Percentiles rank a stretch among this genome's conserved stretches.
Conservation (phyloP, 2,113 vertebrate species). For the Trachemys scripta region DNA sequence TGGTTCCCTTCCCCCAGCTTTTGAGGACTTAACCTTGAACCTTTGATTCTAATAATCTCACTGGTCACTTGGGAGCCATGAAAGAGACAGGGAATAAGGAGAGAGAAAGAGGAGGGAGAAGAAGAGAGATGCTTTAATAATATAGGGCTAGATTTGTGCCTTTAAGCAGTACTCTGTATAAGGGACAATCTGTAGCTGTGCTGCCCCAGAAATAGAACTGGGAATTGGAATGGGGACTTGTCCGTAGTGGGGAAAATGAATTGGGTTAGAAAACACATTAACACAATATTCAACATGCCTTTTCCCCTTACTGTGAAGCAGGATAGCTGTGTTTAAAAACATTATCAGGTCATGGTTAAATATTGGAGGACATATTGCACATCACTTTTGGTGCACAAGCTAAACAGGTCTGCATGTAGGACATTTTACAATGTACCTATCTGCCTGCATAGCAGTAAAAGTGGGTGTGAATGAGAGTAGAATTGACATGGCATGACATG, state of each 20-base stretch:
- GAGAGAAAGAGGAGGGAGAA: too few species aligned
- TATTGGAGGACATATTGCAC: neutral
- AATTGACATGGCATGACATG: conserved; percentile 41
- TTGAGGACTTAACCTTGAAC: neutral
- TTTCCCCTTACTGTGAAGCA: neutral
- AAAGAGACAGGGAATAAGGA: neutral
- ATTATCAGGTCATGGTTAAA: neutral
- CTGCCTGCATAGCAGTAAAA: neutral
- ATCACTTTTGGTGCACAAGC: neutral
- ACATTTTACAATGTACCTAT: conserved; percentile 4
- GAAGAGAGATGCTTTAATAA: neutral
- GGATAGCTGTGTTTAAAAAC: neutral
- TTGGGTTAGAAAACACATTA: neutral
- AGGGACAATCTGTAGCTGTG: neutral
- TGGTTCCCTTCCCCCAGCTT: neutral
- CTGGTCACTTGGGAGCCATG: accelerated
- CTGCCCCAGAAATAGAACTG: neutral
- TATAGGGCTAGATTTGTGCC: neutral
- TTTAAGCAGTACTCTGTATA: neutral
- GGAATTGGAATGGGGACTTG: neutral
- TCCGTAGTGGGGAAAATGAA: neutral
- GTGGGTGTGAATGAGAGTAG: conserved; percentile 40
- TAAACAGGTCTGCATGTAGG: neutral
- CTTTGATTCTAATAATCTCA: neutral
- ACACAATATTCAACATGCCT: neutral